phyloP scores from a whole-genome alignment of 2,113 vertebrate genomes.

The Oostethus manadensis region DNA sequence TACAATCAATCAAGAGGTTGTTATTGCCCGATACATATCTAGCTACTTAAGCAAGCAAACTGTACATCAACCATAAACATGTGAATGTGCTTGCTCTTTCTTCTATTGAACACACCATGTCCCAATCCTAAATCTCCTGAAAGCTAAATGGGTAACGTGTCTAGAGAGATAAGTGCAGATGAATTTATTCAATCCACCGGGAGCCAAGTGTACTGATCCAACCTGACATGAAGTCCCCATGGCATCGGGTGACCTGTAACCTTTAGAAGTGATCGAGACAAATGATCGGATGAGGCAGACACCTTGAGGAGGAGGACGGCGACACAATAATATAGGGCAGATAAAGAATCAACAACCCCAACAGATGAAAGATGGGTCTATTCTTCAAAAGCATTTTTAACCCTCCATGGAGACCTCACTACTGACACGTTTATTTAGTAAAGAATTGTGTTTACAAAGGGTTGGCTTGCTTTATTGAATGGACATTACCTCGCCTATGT shows the following conservation, averaged over 20 bases:
- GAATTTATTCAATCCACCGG: slow-evolving; percentile 38
- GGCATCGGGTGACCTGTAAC: slow-evolving; percentile 51
- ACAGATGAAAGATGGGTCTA: too few species aligned
- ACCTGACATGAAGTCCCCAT: slow-evolving; percentile 35
- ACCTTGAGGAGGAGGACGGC: neutral
- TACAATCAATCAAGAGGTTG: slow-evolving; percentile 5
- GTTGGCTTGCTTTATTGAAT: slow-evolving; percentile 23
- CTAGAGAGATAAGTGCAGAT: slow-evolving; percentile 40
- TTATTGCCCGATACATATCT: slow-evolving; percentile 1
- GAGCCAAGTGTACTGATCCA: slow-evolving; percentile 50
- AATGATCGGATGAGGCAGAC: slow-evolving; percentile 56
- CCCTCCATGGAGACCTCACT: slow-evolving; percentile 7
- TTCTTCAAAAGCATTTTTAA: too few species aligned
- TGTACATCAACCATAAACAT: neutral
- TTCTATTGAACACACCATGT: neutral
- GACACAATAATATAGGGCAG: neutral
- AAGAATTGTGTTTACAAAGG: slow-evolving; percentile 35
- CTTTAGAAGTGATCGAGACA: slow-evolving; percentile 33
- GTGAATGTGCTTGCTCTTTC: neutral
- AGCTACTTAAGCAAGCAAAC: neutral
- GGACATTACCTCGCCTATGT: slow-evolving; percentile 23
- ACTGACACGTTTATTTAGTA: slow-evolving; percentile 52
- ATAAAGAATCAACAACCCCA: too few species aligned
- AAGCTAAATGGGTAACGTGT: slow-evolving; percentile 39
- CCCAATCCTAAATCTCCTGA: slow-evolving; percentile 27